Evolutionary conservation across 2,797 vertebrate genomes (phyloP), one percentile per base, ranked within the genome.

Genomic region (Pteronotus mesoamericanus): DNA sequence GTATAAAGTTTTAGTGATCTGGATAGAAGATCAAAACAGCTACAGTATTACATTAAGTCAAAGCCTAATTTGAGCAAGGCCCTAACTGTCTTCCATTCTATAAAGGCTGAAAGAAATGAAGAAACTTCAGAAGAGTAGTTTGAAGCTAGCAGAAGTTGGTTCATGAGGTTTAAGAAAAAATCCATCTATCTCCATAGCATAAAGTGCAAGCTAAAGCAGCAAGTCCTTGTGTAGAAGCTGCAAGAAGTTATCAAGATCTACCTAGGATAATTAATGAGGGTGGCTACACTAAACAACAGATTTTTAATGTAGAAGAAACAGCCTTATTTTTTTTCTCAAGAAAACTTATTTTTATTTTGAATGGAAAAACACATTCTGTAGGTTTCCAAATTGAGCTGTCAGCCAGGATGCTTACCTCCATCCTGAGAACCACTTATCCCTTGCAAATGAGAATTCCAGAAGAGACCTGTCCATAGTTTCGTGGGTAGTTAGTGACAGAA

Each of bases 261-360:
- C 59, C 26, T 61, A 61, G 11, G 26, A 61, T 61, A 61, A 61
- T 14, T 61, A 55, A 21, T 22, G 53, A 55, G 19, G 53, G 19
- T 55, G 53, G 53, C 29, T 68, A 68, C n/a, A 68, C 64, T 68
- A 68, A 69, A 69, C 9, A 69, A 37, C 19, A 69, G 66, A 69
- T 37, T 69, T 69, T 69, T 34, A 21, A 5, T 37, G 12, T 64
- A n/a, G 29, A 64, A n/a, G 14, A 64, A 32, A 64, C 14, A 64
- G 61, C 29, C 29, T n/a, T 64, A 64, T 32, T n/a, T n/a, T n/a
- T n/a, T n/a, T n/a, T n/a, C 22, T 55, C 71, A 84, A 44, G 82
- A 66, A 75, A 86, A 79, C 37, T 64, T n/a, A 44, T 86, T 91
- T 94, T 96, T n/a, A n/a, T n/a, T n/a, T n/a, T n/a, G n/a, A n/a